Evolutionary conservation across 2,113 vertebrate species (phyloP).

Genomic region (Coturnix japonica): DNA sequence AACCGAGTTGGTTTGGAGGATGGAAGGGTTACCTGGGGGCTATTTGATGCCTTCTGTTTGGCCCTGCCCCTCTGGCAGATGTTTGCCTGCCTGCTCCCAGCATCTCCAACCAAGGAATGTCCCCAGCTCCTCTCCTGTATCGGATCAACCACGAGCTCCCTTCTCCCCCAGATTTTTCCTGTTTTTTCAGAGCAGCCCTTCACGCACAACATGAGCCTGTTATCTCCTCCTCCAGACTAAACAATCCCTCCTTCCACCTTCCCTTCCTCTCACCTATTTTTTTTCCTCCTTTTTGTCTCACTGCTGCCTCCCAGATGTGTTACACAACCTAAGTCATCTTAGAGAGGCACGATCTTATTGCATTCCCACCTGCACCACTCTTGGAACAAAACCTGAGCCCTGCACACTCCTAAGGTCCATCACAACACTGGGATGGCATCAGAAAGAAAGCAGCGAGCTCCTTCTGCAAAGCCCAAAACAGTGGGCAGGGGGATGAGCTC

Average conservation of each 20-base stretch:
- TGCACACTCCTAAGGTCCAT: background rate
- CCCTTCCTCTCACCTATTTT: background rate
- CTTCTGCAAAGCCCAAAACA: background rate
- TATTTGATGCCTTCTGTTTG: background rate
- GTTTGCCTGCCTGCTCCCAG: background rate
- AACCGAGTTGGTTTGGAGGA: background rate
- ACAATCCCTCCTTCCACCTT: conserved; percentile 4
- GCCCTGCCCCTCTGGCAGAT: background rate
- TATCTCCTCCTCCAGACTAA: conserved; percentile 33
- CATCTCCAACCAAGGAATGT: background rate
- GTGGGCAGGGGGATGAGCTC: background rate
- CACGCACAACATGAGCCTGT: fast-evolving
- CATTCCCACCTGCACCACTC: background rate
- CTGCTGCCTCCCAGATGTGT: fast-evolving
- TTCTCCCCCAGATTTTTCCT: background rate
- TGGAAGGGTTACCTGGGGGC: background rate
- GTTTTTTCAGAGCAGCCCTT: background rate
- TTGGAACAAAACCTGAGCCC: background rate
- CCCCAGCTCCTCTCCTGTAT: fast-evolving
- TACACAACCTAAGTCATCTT: background rate
- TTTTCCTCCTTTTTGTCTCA: background rate
- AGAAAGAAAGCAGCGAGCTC: background rate
- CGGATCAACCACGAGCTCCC: too few relatives aligned
- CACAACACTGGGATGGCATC: background rate
- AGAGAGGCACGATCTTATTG: background rate